A percentile compares a stretch with the other conserved stretches of the same genome.
phyloP scores from a whole-genome alignment of 1,140 invertebrate species.

The Charaxes varanes region DNA sequence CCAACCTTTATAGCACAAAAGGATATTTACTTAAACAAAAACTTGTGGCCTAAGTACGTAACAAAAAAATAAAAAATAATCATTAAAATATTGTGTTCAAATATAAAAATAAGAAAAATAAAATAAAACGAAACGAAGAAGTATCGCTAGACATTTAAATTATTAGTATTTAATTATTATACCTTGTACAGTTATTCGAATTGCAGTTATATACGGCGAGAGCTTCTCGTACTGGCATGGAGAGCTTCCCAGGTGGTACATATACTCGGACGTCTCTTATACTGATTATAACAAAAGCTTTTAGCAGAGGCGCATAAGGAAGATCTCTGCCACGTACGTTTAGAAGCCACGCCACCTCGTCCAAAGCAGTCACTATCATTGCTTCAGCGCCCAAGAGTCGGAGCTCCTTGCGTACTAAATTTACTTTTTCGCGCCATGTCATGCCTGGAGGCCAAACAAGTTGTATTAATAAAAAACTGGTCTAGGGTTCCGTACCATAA shows the following conservation, averaged over 20 bases:
- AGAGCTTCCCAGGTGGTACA: constrained; percentile 76
- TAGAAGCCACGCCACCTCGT: constrained; percentile 95
- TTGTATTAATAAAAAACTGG: neutral
- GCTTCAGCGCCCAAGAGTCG: constrained; percentile 80
- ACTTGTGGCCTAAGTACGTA: too few species aligned
- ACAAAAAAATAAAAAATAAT: too few species aligned
- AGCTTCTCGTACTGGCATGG: constrained; percentile 67
- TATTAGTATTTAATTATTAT: constrained; percentile 26
- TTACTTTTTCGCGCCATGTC: constrained; percentile 84
- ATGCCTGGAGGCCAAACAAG: constrained; percentile 64
- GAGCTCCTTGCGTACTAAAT: constrained; percentile 79
- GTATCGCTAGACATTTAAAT: neutral
- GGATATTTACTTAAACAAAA: too few species aligned
- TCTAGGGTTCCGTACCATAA: too few species aligned
- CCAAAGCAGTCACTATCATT: constrained; percentile 90
- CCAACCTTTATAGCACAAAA: too few species aligned
- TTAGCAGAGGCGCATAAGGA: constrained; percentile 89
- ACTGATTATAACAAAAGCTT: constrained; percentile 85
- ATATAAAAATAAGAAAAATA: too few species aligned
- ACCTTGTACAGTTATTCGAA: constrained; percentile 79
- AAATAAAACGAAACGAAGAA: too few species aligned
- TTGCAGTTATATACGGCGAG: constrained; percentile 76
- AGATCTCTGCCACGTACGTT: constrained; percentile 96
- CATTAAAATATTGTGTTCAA: too few species aligned
- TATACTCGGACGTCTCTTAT: constrained; percentile 78